Conservation (phyloP, 1,140 invertebrate genomes). For the Chelonus insularis region DNA sequence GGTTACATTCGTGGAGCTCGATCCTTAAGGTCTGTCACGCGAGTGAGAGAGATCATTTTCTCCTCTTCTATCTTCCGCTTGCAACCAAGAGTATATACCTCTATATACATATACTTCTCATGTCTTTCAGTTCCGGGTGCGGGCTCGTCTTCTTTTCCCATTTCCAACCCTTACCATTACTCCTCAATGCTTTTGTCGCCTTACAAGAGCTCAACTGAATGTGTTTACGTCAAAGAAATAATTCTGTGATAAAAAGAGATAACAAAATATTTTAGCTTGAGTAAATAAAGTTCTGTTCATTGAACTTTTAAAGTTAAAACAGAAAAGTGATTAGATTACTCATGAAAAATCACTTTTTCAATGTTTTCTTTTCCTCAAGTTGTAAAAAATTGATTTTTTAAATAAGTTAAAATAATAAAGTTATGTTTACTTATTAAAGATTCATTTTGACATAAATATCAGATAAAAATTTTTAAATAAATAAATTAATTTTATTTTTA, state of each 20-base stretch:
- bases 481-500: too few species aligned
- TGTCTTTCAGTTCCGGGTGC: conserved; percentile 24
- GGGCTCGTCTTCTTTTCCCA: conserved; percentile 17
- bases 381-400: too few species aligned
- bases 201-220: not conserved
- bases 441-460: too few species aligned
- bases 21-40: conserved; percentile 38
- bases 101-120: conserved; percentile 10
- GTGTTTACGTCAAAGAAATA: conserved; percentile 10
- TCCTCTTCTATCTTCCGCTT: conserved; percentile 15
- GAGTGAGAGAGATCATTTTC: conserved; percentile 31
- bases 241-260: not conserved
- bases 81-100: too few species aligned
- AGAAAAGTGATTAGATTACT: not conserved
- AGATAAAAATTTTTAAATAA: too few species aligned
- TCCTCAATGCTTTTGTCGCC: conserved; percentile 18
- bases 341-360: too few species aligned
- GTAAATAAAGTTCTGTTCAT: too few species aligned
- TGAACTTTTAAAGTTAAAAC: not conserved
- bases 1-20: conserved; percentile 34
- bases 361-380: too few species aligned
- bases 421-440: too few species aligned
- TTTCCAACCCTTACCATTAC: conserved; percentile 1
- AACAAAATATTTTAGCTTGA: not conserved
- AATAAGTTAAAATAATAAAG: too few species aligned